phyloP scores from a whole-genome alignment of 2,797 vertebrate genomes.

The Trachops cirrhosus region DNA sequence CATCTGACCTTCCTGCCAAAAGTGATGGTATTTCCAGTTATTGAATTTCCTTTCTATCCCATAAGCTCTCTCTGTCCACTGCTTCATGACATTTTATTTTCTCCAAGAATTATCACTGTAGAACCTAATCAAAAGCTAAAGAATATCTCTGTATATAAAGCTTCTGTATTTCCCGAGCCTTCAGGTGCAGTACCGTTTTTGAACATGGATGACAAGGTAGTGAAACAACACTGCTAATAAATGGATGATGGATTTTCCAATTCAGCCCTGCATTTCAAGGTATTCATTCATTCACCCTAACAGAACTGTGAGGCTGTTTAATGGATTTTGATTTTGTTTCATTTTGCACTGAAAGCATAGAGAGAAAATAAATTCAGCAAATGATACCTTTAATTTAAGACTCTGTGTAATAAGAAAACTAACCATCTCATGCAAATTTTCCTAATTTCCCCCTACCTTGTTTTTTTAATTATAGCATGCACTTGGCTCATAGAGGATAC shows the following conservation, averaged over 20 bases:
- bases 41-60: constrained; percentile 39
- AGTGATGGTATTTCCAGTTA: constrained; percentile 43
- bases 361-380: constrained; percentile 36
- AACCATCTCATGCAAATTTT: neutral
- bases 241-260: constrained; percentile 19
- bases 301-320: neutral
- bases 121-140: constrained; percentile 55
- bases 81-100: constrained; percentile 61
- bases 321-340: neutral
- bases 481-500: neutral
- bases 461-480: neutral
- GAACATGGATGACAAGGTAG: constrained; percentile 34
- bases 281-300: neutral
- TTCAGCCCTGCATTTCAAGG: constrained; percentile 7
- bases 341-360: constrained; percentile 18
- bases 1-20: constrained; percentile 41
- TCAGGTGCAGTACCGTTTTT: neutral
- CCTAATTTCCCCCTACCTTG: neutral
- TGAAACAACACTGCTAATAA: constrained; percentile 55
- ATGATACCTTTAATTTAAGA: constrained; percentile 22
- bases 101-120: constrained; percentile 39
- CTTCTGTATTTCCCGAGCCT: constrained; percentile 45
- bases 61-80: constrained; percentile 41
- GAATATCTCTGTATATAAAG: constrained; percentile 46
- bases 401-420: neutral